phyloP scores from a whole-genome alignment of 1,140 invertebrate genomes.

The Saxidomus purpurata region DNA sequence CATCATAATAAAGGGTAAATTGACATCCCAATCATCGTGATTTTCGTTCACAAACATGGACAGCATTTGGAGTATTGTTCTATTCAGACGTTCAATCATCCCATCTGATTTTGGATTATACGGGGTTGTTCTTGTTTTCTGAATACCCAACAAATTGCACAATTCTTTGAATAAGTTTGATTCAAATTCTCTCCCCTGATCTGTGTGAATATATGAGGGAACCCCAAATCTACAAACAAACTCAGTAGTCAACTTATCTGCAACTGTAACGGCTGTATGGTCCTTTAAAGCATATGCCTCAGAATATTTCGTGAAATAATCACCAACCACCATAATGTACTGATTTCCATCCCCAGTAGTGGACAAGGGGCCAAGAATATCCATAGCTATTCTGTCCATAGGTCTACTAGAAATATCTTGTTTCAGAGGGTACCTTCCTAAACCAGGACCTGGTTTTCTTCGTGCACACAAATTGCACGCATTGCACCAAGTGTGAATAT shows the following conservation, averaged over 20 bases:
- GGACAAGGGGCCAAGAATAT: constrained; percentile 61
- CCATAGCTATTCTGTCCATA: constrained; percentile 34
- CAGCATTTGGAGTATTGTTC: constrained; percentile 48
- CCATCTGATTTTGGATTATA: constrained; percentile 59
- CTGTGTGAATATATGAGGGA: constrained; percentile 81
- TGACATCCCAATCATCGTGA: constrained; percentile 58
- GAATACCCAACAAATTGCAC: constrained; percentile 64
- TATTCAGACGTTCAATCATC: constrained; percentile 27
- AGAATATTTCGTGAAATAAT: constrained; percentile 76
- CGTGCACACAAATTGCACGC: constrained; percentile 40
- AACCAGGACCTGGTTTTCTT: constrained; percentile 36
- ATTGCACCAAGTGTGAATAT: neutral
- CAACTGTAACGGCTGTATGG: constrained; percentile 37
- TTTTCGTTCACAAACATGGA: constrained; percentile 57
- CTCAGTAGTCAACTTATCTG: constrained; percentile 42
- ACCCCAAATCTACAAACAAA: constrained; percentile 81
- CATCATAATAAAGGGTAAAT: constrained; percentile 53
- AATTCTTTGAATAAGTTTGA: constrained; percentile 65
- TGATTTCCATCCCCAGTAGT: constrained; percentile 64
- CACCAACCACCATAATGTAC: constrained; percentile 76
- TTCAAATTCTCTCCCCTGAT: constrained; percentile 82
- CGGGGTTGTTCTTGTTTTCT: constrained; percentile 65
- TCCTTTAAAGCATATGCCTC: constrained; percentile 73
- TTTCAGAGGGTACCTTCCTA: constrained; percentile 6
- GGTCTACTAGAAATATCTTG: constrained; percentile 28